Evolutionary conservation across 2,797 vertebrate species (phyloP).

Genomic region (Anabacerthia variegaticeps): DNA sequence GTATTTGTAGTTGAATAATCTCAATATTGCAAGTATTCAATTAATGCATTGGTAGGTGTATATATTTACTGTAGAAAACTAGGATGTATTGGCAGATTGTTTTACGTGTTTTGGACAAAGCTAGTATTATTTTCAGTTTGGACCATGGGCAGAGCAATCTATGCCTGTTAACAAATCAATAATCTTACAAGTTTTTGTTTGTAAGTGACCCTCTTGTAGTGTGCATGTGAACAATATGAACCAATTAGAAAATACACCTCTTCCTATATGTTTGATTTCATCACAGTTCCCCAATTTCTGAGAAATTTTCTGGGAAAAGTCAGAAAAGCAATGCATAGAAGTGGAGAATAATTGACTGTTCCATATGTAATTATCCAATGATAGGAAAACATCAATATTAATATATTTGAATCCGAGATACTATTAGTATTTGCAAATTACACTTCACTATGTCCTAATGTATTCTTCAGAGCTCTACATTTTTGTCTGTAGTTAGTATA

Average conservation of each 20-base stretch:
- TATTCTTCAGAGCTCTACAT: background rate
- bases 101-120: background rate
- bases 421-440: background rate
- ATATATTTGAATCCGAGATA: background rate
- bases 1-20: background rate
- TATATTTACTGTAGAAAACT: background rate
- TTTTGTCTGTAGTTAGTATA: background rate
- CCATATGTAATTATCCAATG: background rate
- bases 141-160: background rate
- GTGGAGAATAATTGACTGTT: background rate
- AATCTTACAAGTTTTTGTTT: background rate
- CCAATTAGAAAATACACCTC: background rate
- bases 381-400: background rate
- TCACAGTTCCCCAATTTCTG: background rate
- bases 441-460: background rate
- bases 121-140: background rate
- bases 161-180: background rate
- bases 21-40: background rate
- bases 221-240: background rate
- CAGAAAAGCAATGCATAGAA: background rate
- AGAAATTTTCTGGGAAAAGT: background rate
- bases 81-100: background rate
- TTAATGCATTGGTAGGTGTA: background rate
- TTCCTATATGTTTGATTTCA: background rate
- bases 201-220: background rate